Evolutionary conservation across 1,140 invertebrate species (phyloP).

Genomic region (Penaeus chinensis): DNA sequence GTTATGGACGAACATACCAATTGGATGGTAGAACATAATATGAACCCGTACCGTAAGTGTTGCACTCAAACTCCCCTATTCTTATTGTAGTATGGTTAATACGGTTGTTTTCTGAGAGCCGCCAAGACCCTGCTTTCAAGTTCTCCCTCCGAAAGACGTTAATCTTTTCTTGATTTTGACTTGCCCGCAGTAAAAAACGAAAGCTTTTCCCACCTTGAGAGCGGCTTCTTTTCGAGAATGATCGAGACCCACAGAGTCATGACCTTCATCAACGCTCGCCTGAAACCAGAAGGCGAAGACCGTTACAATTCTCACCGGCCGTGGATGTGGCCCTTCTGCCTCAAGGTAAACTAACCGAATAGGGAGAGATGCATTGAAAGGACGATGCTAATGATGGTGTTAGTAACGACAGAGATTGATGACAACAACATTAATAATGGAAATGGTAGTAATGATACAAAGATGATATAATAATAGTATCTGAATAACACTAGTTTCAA

Average conservation of each 20-base stretch:
- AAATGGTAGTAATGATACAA: too few relatives aligned
- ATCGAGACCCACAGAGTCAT: constrained; percentile 65
- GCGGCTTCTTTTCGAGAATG: constrained; percentile 35
- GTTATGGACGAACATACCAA: constrained; percentile 31
- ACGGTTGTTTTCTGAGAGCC: too few relatives aligned
- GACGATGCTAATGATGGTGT: too few relatives aligned
- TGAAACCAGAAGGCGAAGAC: constrained; percentile 72
- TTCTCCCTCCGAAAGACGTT: neutral
- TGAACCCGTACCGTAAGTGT: constrained; percentile 44
- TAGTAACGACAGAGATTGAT: too few relatives aligned
- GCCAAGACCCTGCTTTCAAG: too few relatives aligned
- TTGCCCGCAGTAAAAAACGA: constrained; percentile 67
- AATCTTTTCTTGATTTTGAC: neutral
- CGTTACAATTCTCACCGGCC: constrained; percentile 68
- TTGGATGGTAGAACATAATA: constrained; percentile 44
- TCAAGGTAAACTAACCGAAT: constrained; percentile 66
- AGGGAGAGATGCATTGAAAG: neutral
- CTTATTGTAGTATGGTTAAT: constrained; percentile 11
- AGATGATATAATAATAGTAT: too few relatives aligned
- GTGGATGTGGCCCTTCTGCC: constrained; percentile 73
- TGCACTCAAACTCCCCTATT: constrained; percentile 62
- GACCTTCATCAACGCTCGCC: constrained; percentile 68
- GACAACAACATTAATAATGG: too few relatives aligned
- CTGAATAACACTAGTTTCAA: too few relatives aligned
- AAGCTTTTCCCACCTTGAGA: constrained; percentile 62